Evolutionary conservation across 2,797 vertebrate genomes (phyloP).

Genomic region (Tenualosa ilisha): DNA sequence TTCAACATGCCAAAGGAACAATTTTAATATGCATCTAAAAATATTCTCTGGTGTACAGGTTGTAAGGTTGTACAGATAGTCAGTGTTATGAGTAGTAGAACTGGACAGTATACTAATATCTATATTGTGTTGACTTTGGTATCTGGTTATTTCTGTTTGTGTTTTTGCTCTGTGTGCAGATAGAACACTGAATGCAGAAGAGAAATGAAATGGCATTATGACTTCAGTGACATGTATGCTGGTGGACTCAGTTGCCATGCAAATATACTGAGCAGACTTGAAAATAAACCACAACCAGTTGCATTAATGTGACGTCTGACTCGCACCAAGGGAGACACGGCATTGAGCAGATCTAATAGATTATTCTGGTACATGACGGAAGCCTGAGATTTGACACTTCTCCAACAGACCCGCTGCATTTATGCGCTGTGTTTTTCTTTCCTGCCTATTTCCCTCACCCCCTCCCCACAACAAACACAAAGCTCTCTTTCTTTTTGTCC

Average conservation of each 20-base stretch:
- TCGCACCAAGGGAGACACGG: neutral
- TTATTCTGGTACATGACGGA: slow-evolving; percentile 5
- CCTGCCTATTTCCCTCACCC: neutral
- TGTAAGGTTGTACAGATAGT: neutral
- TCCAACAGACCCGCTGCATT: neutral
- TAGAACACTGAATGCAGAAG: neutral
- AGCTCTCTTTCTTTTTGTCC: slow-evolving; percentile 30
- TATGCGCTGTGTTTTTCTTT: neutral
- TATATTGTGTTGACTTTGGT: neutral
- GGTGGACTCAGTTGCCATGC: slow-evolving; percentile 2
- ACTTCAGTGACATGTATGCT: neutral
- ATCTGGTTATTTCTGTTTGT: neutral
- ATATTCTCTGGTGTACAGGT: neutral
- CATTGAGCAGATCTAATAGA: slow-evolving; percentile 2
- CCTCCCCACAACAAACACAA: neutral
- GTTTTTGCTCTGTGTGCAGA: neutral
- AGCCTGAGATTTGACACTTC: neutral
- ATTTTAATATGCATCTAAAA: neutral
- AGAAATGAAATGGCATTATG: neutral
- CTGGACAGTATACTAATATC: too few relatives aligned
- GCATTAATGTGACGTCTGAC: neutral
- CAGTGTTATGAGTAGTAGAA: neutral
- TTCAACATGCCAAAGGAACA: neutral
- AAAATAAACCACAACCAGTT: neutral
- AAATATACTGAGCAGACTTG: neutral